A percentile compares a stretch with the other conserved stretches of the same genome.
Conservation (phyloP, 2,888 invertebrate species). For the Lasius platythorax region DNA sequence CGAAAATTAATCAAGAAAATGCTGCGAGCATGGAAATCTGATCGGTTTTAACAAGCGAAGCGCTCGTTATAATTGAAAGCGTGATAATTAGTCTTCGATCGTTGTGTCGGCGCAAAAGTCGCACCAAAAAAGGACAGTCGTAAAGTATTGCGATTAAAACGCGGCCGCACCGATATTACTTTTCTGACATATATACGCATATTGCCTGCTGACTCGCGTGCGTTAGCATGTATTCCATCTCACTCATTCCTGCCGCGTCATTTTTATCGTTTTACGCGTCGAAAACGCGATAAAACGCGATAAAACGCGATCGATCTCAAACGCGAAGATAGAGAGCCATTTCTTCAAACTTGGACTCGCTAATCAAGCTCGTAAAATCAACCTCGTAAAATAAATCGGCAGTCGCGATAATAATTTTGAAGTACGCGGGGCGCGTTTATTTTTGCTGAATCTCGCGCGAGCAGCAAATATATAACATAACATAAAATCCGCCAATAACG, state of each 20-base stretch:
- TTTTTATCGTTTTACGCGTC: slow-evolving; percentile 35
- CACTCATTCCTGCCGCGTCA: slow-evolving; percentile 19
- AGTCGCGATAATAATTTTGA: slow-evolving; percentile 29
- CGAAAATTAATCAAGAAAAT: slow-evolving; percentile 9
- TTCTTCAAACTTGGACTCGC: not conserved
- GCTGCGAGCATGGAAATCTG: not conserved
- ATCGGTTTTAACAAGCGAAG: not conserved
- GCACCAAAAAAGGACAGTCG: slow-evolving; percentile 34
- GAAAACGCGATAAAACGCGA: not conserved
- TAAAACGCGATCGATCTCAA: slow-evolving; percentile 28
- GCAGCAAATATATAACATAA: too few relatives aligned
- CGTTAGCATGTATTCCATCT: slow-evolving; percentile 72
- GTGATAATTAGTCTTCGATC: slow-evolving; percentile 74
- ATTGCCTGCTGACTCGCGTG: slow-evolving; percentile 62
- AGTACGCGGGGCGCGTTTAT: not conserved
- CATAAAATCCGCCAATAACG: not conserved
- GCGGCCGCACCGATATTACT: slow-evolving; percentile 38
- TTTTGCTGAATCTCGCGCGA: not conserved
- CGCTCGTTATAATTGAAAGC: slow-evolving; percentile 78
- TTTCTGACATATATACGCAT: slow-evolving; percentile 33
- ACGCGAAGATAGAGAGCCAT: slow-evolving; percentile 31
- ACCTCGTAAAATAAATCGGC: slow-evolving; percentile 22
- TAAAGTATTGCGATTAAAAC: slow-evolving; percentile 43
- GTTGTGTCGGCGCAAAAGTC: not conserved
- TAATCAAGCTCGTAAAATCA: slow-evolving; percentile 45